Evolutionary conservation across 2,113 vertebrate genomes (phyloP).

Genomic region (Holacanthus passer): DNA sequence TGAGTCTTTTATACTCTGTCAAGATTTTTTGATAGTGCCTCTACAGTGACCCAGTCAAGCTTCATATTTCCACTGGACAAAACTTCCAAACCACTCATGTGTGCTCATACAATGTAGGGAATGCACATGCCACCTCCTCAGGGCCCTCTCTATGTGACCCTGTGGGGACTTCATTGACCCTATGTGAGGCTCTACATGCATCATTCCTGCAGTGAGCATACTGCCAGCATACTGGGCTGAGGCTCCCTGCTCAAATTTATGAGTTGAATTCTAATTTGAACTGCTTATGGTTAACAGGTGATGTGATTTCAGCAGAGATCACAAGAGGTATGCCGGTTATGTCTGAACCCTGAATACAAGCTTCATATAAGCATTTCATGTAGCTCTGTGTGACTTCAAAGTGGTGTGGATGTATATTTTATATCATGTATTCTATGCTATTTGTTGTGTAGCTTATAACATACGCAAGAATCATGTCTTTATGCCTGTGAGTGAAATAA

Average conservation of each 20-base stretch:
- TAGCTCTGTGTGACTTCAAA: conserved; percentile 39
- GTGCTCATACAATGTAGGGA: conserved; percentile 32
- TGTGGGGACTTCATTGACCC: conserved; percentile 26
- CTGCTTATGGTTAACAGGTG: conserved; percentile 37
- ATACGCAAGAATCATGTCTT: conserved; percentile 28
- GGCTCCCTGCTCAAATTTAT: conserved; percentile 12
- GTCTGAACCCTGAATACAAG: conserved; percentile 67
- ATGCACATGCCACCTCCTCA: conserved; percentile 45
- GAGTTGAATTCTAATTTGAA: conserved; percentile 13
- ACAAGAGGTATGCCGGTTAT: conserved; percentile 76
- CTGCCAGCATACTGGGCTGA: conserved; percentile 18
- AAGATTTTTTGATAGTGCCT: conserved; percentile 24
- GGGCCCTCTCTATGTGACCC: conserved; percentile 19
- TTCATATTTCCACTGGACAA: conserved; percentile 31
- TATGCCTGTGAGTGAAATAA: conserved; percentile 42
- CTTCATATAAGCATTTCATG: conserved; percentile 38
- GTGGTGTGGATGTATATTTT: conserved; percentile 30
- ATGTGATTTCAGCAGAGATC: conserved; percentile 66
- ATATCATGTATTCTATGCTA: neutral
- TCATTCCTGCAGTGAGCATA: neutral
- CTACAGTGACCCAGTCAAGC: neutral
- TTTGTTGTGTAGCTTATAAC: conserved; percentile 31
- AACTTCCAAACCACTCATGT: conserved; percentile 25
- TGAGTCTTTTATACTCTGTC: neutral
- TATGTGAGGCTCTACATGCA: conserved; percentile 10